phyloP scores from a whole-genome alignment of 2,113 vertebrate genomes.

The Meriones unguiculatus region DNA sequence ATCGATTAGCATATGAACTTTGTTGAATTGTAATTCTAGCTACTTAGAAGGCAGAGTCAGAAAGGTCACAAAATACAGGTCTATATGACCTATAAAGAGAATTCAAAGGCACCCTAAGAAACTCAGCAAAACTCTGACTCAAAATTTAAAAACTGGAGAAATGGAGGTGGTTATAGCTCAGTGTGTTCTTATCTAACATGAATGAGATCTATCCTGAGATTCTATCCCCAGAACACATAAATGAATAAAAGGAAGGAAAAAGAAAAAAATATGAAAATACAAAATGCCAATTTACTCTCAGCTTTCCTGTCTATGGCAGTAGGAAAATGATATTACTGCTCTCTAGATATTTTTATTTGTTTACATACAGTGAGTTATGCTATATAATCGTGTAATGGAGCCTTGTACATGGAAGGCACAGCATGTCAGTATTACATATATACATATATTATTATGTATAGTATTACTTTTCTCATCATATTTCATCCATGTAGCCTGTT shows the following conservation, averaged over 20 bases:
- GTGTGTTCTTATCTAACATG: neutral
- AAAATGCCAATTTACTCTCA: neutral
- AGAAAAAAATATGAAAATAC: neutral
- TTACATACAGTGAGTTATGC: neutral
- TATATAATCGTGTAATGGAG: neutral
- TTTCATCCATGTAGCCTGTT: neutral
- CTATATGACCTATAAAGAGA: neutral
- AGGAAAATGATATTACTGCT: neutral
- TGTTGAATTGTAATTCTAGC: neutral
- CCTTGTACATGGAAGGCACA: neutral
- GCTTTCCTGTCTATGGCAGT: neutral
- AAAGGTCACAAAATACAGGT: neutral
- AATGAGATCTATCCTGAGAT: neutral
- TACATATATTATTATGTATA: neutral
- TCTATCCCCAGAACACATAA: neutral
- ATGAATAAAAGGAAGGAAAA: neutral
- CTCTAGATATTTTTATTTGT: neutral
- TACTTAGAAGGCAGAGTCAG: neutral
- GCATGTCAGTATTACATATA: neutral
- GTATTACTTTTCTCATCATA: neutral
- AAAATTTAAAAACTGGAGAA: neutral
- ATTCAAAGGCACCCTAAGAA: neutral
- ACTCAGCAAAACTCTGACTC: neutral
- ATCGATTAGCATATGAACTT: neutral
- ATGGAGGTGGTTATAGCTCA: neutral